phyloP scores from a whole-genome alignment of 2,888 invertebrate species.

The Perizoma affinitatum region DNA sequence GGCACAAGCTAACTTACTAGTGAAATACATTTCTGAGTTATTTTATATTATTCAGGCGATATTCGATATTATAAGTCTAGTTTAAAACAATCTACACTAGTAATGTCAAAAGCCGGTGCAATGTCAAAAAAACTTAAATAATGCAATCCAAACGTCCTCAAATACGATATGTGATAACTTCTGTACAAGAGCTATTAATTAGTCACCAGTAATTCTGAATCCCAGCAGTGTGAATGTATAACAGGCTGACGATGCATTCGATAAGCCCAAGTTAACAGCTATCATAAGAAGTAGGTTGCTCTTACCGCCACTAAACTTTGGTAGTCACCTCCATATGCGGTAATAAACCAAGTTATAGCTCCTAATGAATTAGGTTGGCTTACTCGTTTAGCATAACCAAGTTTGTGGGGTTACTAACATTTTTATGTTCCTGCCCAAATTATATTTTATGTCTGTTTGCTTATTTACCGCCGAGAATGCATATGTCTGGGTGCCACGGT shows the following conservation, averaged over 20 bases:
- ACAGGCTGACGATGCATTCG: background rate
- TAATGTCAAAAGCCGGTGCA: too few species aligned
- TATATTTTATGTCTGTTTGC: background rate
- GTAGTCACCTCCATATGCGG: constrained; percentile 21
- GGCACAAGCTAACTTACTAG: background rate
- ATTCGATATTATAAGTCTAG: too few species aligned
- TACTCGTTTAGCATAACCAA: constrained; percentile 22
- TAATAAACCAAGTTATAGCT: constrained; percentile 30
- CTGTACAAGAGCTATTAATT: too few species aligned
- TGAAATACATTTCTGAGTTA: too few species aligned
- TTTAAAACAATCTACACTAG: too few species aligned
- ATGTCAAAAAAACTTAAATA: too few species aligned
- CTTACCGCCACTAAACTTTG: constrained; percentile 31
- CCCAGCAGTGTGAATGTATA: background rate
- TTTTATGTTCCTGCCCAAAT: background rate
- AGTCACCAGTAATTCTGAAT: too few species aligned
- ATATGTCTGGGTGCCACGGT: too few species aligned
- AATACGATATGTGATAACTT: too few species aligned
- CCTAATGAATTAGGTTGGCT: constrained; percentile 37
- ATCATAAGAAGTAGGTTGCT: constrained; percentile 12
- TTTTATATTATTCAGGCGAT: too few species aligned
- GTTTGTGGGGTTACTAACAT: constrained; percentile 11
- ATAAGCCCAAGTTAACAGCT: background rate
- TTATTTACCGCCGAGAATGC: background rate
- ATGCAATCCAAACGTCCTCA: too few species aligned